phyloP scores from a whole-genome alignment of 1,140 invertebrate genomes.

The Hylaeus anthracinus region DNA sequence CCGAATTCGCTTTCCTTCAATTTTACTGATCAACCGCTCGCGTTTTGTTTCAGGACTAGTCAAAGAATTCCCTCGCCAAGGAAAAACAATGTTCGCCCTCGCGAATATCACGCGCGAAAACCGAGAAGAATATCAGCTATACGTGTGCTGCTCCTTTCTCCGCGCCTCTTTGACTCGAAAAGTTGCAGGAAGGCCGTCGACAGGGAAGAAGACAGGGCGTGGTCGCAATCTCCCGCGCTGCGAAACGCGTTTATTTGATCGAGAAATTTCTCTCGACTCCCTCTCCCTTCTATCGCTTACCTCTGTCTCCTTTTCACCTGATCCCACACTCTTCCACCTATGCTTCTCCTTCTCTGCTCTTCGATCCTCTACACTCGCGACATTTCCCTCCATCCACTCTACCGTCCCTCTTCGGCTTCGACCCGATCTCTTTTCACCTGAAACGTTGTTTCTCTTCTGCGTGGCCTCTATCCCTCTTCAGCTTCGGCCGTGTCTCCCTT shows the following conservation, averaged over 20 bases:
- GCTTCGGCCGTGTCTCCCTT: background rate
- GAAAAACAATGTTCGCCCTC: conserved; percentile 3
- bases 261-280: conserved; percentile 45
- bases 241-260: conserved; percentile 62
- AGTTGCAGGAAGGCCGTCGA: conserved; percentile 56
- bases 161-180: conserved; percentile 37
- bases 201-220: conserved; percentile 65
- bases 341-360: background rate
- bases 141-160: conserved; percentile 14
- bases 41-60: background rate
- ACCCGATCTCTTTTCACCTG: background rate
- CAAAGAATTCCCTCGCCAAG: background rate
- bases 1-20: background rate
- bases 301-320: background rate
- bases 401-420: conserved; percentile 35
- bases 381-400: conserved; percentile 34
- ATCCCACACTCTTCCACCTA: background rate
- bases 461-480: too few relatives aligned
- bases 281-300: background rate
- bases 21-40: background rate
- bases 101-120: too few relatives aligned
- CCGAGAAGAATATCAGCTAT: too few relatives aligned
- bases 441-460: too few relatives aligned
- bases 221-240: conserved; percentile 63
- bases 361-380: conserved; percentile 20